Evolutionary conservation across 2,888 invertebrate genomes (phyloP).

Genomic region (Carpatolechia fugitivella): DNA sequence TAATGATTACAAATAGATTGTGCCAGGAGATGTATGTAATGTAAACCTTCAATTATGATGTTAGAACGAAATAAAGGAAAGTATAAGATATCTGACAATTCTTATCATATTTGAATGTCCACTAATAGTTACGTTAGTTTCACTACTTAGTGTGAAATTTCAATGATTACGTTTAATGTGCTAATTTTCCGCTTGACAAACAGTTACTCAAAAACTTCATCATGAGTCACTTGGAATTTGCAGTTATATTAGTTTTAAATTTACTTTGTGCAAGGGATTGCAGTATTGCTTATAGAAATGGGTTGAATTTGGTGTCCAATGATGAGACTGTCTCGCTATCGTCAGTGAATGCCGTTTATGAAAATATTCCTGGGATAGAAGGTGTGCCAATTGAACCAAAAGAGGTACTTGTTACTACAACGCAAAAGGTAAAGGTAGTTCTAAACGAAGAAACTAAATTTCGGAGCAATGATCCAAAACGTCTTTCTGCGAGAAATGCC

Average conservation of each 20-base stretch:
- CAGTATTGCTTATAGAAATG: slow-evolving; percentile 1
- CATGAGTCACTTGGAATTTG: not conserved
- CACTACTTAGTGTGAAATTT: slow-evolving; percentile 2
- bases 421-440: not conserved
- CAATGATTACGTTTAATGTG: slow-evolving; percentile 3
- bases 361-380: not conserved
- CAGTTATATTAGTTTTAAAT: not conserved
- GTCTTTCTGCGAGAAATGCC: not conserved
- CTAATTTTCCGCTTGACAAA: not conserved
- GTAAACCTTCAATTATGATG: too few species aligned
- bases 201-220: not conserved
- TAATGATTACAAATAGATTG: too few species aligned
- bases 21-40: too few species aligned
- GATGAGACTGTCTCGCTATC: slow-evolving; percentile 1
- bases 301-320: slow-evolving; percentile 20
- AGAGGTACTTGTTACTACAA: not conserved
- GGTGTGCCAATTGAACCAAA: not conserved
- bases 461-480: not conserved
- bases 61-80: too few species aligned
- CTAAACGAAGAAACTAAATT: not conserved
- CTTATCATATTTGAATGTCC: not conserved
- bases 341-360: not conserved
- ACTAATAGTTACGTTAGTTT: not conserved
- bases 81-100: too few species aligned
- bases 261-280: not conserved